Base-by-base conservation (phyloP, 2,888 invertebrate genomes). In the Xanthia icteritia region DNA sequence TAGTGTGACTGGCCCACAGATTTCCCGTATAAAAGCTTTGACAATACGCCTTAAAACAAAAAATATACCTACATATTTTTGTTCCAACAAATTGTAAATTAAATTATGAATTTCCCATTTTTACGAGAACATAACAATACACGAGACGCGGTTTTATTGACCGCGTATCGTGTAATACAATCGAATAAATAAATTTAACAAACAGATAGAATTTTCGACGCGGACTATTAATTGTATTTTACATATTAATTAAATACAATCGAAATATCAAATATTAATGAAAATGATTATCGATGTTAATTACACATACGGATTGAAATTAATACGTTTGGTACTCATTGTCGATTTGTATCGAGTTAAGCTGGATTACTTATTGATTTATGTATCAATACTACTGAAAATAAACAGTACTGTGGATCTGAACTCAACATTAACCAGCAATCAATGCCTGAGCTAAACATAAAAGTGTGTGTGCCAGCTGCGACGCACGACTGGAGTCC, bases 201-300 rank as follows among this genome's bases (percentile, higher is more conserved):
- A 60, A 23, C 36, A 23, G n/a, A 6, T 64, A 58, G 17, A 5
- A 51, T 51, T 51, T 23, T 51, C 23, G 9, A 51, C 23, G 9
- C 23, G 20, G 23, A 51, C 23, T 23, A 51, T 51, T 23, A 31
- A 31, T 31, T 51, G 51, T 51, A 20, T 51, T 51, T 36, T 2
- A 45, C 15, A 11, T 15, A 48, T 56, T 20, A 15, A 67, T 63
- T 65, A 61, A 63, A 63, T 56, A 23, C 4, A 17, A 68, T n/a
- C 9, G 15, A 31, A 58, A 27, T 31, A 23, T 45, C 15, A 39
- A 73, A 54, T 73, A 56, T 39, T 27, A 79, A 79, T 82, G 9
- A 66, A 76, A 70, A 39, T 23, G 0, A 48, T 70, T 27, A 66
- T n/a, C 36, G 48, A 74, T 20, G n/a, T 51, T 20, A 63, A 80